Base-by-base conservation (phyloP, 1,140 invertebrate species). In the Sesamia nonagrioides region DNA sequence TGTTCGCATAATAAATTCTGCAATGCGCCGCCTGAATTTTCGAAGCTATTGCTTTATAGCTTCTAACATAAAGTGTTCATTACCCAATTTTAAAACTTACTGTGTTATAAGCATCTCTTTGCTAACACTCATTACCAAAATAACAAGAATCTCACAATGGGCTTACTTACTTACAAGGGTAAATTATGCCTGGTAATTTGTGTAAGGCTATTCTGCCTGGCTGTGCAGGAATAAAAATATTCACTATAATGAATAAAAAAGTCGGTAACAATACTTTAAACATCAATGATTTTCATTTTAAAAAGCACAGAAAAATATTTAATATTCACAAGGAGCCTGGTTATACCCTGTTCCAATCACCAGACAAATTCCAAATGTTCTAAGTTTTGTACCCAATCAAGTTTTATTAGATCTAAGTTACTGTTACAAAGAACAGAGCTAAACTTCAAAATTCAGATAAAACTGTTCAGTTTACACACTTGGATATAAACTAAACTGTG, bases 1-100 rank as follows among this genome's bases (percentile, higher is more conserved):
- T 69, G 66, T 50, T 48, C 66, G 66, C 66, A 69, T 69, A 48
- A 27, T 69, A 69, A 69, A 69, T 21, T 33, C 66, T 50, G 66
- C 66, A 69, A 33, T 69, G 66, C 66, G 42, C 40, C 66, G 42
- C 40, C 17, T 7, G 42, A 21, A 50, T 50, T 69, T 48, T 50
- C 9, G 42, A 9, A 18, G 17, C 37, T 58, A 33, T 40, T 42
- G 42, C 61, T 66, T 66, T 66, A 40, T 56, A 45, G 54, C 15
- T 6, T 37, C 35, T 40, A 63, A 63, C 11, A 18, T 17, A 15
- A 35, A 63, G 33, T 8, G n/a, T 7, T 63, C 15, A 17, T 35
- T 17, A 17, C 15, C 35, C 40, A 18, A 40, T 40, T 35, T 8
- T 21, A 7, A 6, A 21, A 54, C 8, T 45, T 2, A 1, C 6